phyloP scores from a whole-genome alignment of 2,797 vertebrate species.

The Artibeus lituratus region DNA sequence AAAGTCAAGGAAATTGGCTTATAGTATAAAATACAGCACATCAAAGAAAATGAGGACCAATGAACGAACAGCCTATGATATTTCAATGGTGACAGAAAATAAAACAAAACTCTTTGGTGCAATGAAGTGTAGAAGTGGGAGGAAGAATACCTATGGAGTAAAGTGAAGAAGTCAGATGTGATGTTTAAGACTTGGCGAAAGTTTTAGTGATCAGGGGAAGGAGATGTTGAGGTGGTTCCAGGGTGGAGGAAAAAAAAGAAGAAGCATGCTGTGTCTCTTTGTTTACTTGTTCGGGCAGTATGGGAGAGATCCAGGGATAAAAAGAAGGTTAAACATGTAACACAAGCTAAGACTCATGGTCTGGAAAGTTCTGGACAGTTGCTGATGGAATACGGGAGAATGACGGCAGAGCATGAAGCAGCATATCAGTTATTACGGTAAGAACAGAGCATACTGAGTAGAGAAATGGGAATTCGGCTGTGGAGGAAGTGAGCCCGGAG shows the following conservation, averaged over 20 bases:
- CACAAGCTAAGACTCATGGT: neutral
- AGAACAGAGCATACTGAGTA: neutral
- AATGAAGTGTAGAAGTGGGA: neutral
- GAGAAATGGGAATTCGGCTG: neutral
- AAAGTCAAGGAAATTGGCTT: neutral
- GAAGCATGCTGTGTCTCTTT: neutral
- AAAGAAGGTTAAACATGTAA: neutral
- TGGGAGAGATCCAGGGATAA: neutral
- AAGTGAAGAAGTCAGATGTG: neutral
- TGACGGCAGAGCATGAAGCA: neutral
- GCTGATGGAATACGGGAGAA: neutral
- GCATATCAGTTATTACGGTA: fast-evolving
- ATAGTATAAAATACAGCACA: neutral
- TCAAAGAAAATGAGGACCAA: neutral
- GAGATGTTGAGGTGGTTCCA: neutral
- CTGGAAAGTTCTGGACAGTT: neutral
- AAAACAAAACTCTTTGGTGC: neutral
- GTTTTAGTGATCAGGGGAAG: neutral
- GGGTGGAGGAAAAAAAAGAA: neutral
- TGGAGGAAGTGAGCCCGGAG: neutral
- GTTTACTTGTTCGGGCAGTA: neutral
- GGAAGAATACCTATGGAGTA: neutral
- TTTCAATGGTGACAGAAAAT: neutral
- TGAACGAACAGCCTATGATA: neutral
- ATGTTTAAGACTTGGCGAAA: neutral